Evolutionary conservation across 2,113 vertebrate genomes (phyloP).

Genomic region (Astatotilapia flaviijosephi): DNA sequence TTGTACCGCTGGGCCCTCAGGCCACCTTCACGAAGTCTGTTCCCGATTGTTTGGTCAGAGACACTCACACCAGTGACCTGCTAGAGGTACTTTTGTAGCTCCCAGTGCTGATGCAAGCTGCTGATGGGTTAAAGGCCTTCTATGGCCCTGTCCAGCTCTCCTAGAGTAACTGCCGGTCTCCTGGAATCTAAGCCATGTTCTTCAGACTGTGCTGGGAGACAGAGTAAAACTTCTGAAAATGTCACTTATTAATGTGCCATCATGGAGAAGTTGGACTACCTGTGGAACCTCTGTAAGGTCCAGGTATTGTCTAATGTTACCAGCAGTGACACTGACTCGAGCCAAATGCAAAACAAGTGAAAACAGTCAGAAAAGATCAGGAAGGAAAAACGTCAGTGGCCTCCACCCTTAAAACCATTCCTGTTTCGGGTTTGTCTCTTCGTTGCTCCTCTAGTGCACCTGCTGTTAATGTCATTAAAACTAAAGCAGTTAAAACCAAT

Average conservation of each 20-base stretch:
- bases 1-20: fast-evolving
- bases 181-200: neutral
- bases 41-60: neutral
- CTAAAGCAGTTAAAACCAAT: neutral
- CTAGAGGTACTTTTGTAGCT: neutral
- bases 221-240: neutral
- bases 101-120: neutral
- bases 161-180: fast-evolving
- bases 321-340: neutral
- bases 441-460: neutral
- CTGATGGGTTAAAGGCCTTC: neutral
- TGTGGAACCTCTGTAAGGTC: neutral
- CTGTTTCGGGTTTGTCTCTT: neutral
- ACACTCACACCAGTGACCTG: neutral
- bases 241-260: neutral
- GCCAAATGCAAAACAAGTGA: neutral
- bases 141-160: neutral
- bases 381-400: neutral
- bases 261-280: neutral
- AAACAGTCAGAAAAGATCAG: neutral
- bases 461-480: neutral
- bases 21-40: neutral
- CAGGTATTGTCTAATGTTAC: neutral
- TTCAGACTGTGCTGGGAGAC: neutral
- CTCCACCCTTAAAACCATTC: neutral